phyloP scores from a whole-genome alignment of 2,888 invertebrate genomes.

The Pseudoips prasinana region DNA sequence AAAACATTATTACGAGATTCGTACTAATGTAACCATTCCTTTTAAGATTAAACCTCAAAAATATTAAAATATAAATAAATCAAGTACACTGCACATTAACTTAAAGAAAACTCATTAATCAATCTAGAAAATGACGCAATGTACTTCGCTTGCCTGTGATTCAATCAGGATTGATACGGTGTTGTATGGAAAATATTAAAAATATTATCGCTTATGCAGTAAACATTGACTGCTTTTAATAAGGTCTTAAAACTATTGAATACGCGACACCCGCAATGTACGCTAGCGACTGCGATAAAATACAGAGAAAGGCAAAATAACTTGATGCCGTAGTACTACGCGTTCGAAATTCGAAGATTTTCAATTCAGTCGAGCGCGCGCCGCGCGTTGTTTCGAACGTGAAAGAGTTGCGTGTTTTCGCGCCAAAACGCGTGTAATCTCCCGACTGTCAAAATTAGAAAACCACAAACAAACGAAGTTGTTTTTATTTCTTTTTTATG shows the following conservation, averaged over 20 bases:
- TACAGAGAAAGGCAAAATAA: conserved; percentile 15
- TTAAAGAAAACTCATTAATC: conserved; percentile 25
- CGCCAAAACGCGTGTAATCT: conserved; percentile 55
- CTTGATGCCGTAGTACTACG: conserved; percentile 19
- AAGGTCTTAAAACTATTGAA: too few species aligned
- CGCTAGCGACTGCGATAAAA: conserved; percentile 6
- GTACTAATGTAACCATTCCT: too few species aligned
- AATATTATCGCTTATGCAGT: too few species aligned
- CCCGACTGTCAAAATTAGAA: conserved; percentile 41
- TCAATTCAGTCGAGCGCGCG: conserved; percentile 59
- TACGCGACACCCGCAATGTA: conserved; percentile 24
- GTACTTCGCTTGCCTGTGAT: conserved; percentile 20
- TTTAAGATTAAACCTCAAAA: too few species aligned
- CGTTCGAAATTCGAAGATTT: conserved; percentile 29
- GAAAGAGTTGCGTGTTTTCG: conserved; percentile 42
- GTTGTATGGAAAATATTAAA: too few species aligned
- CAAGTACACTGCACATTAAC: conserved; percentile 17
- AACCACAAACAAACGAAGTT: too few species aligned
- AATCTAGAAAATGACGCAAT: conserved; percentile 34
- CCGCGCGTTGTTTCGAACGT: conserved; percentile 45
- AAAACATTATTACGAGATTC: too few species aligned
- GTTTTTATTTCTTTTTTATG: conserved; percentile 13
- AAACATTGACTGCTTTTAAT: too few species aligned
- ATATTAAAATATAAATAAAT: too few species aligned
- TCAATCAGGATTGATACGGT: conserved; percentile 10